Evolutionary conservation across 2,888 invertebrate species (phyloP), one percentile per base, ranked within the genome.

Genomic region (Chesias legatella): DNA sequence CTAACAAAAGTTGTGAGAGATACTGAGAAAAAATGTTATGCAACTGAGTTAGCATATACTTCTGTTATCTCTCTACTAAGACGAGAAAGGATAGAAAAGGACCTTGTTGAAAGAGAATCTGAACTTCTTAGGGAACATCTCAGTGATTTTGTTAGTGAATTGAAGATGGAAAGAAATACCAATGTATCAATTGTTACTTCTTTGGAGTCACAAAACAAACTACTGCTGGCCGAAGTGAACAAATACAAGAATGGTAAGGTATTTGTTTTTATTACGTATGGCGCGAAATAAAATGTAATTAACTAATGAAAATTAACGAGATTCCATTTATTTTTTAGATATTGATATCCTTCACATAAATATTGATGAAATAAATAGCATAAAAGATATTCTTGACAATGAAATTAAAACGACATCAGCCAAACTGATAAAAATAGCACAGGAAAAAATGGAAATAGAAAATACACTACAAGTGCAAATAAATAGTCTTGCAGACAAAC

Each of bases 231-330:
- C 20, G 43, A 41, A 31, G 6, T 62, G 24, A 40, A 60, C 20
- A 59, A 57, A 32, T 58, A 57, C 42, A 67, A 63, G 51, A 49
- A 56, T 40, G 65, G 76, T 76, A 60, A 59, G 58, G 45, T 21
- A 1, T 6, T 20, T 25, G 32, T 7, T 24, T n/a, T 13, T 10
- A 13, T 27, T 28, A 17, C 5, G 13, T 17, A 5, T 17, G 13
- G 2, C 2, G 4, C 13, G 6, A 38, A 9, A 9, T 8, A 33
- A 22, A n/a, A 24, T n/a, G 6, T 3, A 33, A 10, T 28, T 8
- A 20, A 6, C 20, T 10, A 25, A 17, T 8, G 7, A 11, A 31
- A 22, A 35, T 13, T 33, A 23, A 9, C 26, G 28, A 29, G 25
- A 23, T 23, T 10, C 36, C 20, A 27, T 68, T 33, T 30, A 24